Evolutionary conservation across 1,140 invertebrate genomes (phyloP).

Genomic region (Marisa cornuarietis): DNA sequence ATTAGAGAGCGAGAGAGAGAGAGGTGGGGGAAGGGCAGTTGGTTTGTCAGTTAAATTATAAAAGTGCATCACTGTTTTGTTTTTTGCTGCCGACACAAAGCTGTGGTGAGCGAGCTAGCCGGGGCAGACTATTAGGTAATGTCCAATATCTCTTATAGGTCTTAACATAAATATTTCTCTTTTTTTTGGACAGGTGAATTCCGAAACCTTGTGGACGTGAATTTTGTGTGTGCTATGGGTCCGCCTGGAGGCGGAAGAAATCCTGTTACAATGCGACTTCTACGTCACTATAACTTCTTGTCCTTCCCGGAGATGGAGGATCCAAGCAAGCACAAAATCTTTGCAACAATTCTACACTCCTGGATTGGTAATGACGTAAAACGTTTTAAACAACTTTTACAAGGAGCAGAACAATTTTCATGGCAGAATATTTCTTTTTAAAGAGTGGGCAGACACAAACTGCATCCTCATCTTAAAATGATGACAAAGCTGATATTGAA

Average conservation of each 20-base stretch:
- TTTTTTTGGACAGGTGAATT: slow-evolving; percentile 72
- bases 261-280: slow-evolving; percentile 62
- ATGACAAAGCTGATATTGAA: no score
- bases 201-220: slow-evolving; percentile 80
- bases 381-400: background rate
- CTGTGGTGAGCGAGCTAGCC: no score
- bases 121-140: no score
- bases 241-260: slow-evolving; percentile 66
- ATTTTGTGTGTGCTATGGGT: slow-evolving; percentile 67
- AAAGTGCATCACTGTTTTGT: no score
- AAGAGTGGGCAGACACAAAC: no score
- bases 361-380: slow-evolving; percentile 70
- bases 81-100: no score
- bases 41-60: no score
- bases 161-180: no score
- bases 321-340: slow-evolving; percentile 77
- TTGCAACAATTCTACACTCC: slow-evolving; percentile 75
- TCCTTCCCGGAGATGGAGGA: slow-evolving; percentile 76
- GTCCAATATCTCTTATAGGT: no score
- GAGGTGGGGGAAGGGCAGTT: no score
- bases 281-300: slow-evolving; percentile 66
- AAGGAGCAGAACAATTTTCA: background rate
- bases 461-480: no score
- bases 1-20: no score
- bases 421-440: background rate